These are phyloP conservation scores for Bombyx huttoni DNA, from an alignment of 2,888 invertebrate species.

Conservation along the genomic window DNA sequence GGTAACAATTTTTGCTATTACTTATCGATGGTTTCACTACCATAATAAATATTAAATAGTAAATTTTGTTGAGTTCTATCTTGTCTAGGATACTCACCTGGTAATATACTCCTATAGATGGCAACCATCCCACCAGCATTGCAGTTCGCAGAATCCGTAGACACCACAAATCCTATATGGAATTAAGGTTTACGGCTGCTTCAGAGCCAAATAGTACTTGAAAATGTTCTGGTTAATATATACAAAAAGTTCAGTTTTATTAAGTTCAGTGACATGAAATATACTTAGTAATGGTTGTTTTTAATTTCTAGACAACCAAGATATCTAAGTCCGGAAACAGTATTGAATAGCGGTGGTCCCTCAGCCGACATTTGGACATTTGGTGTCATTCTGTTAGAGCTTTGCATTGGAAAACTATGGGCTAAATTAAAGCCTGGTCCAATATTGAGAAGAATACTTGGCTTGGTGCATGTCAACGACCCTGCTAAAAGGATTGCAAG, in stretches of 20 bases:
- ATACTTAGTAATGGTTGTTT: background rate
- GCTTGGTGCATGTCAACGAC: slow-evolving; percentile 73
- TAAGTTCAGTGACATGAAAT: background rate
- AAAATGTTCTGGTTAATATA: background rate
- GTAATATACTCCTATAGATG: too few species aligned
- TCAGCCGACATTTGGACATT: slow-evolving; percentile 95
- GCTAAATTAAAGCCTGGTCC: slow-evolving; percentile 80
- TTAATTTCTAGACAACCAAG: slow-evolving; percentile 74
- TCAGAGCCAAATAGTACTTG: too few species aligned
- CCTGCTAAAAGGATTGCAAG: slow-evolving; percentile 79
- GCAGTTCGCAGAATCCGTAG: too few species aligned
- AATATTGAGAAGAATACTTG: slow-evolving; percentile 81
- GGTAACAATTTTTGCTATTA: too few species aligned
- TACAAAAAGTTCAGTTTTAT: slow-evolving; percentile 1
- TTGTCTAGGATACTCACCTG: too few species aligned
- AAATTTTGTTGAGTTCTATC: too few species aligned
- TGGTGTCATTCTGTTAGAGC: slow-evolving; percentile 90
- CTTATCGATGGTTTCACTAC: too few species aligned
- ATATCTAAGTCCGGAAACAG: slow-evolving; percentile 87
- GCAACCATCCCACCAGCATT: too few species aligned
- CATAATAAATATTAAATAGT: too few species aligned
- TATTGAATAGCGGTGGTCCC: slow-evolving; percentile 78
- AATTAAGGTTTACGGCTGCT: too few species aligned
- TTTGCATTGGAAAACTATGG: slow-evolving; percentile 83
- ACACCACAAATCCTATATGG: too few species aligned